These are phyloP conservation scores for Balanococcus diminutus DNA, from an alignment of 2,888 invertebrate genomes.

Conservation along the genomic window DNA sequence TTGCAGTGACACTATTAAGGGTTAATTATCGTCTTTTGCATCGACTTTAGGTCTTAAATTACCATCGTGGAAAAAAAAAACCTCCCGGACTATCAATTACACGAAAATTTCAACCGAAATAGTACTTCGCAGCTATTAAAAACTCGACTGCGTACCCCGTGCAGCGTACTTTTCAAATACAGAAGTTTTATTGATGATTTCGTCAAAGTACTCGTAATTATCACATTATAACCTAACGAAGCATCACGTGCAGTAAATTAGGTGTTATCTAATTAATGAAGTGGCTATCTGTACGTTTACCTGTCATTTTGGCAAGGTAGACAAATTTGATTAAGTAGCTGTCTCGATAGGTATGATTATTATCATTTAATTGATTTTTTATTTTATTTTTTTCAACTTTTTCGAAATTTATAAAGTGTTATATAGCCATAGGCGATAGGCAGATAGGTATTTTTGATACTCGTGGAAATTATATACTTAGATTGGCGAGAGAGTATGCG, in stretches of 20 bases:
- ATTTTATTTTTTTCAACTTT: neutral
- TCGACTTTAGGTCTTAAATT: neutral
- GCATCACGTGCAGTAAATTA: conserved; percentile 3
- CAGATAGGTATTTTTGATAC: neutral
- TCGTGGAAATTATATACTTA: neutral
- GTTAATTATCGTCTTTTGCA: neutral
- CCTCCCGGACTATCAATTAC: neutral
- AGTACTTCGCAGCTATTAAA: neutral
- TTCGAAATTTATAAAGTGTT: neutral
- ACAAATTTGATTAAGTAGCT: conserved; percentile 8
- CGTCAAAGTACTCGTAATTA: neutral
- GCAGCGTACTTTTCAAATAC: neutral
- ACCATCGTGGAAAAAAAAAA: neutral
- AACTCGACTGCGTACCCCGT: neutral
- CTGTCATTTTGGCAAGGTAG: neutral
- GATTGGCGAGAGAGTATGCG: neutral
- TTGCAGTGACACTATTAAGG: neutral
- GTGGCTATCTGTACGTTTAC: neutral
- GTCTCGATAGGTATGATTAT: neutral
- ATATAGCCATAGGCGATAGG: too few species aligned
- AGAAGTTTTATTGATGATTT: neutral
- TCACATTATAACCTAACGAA: neutral
- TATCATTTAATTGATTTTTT: neutral
- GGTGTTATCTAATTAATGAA: neutral
- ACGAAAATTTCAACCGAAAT: neutral